phyloP scores from a whole-genome alignment of 2,888 invertebrate species.

The Stenchaetothrips biformis region DNA sequence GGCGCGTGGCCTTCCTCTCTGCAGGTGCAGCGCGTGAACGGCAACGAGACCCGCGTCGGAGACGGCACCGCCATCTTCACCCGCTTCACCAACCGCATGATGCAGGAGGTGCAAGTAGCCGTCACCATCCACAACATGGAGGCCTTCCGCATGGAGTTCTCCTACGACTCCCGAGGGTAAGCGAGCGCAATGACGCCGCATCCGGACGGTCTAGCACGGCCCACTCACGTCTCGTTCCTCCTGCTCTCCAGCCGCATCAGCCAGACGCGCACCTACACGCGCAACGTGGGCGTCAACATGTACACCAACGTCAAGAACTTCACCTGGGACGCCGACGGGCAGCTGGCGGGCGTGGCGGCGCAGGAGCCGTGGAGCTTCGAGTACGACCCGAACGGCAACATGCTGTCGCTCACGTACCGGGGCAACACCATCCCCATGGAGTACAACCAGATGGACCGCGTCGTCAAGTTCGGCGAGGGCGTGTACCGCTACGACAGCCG shows the following conservation, averaged over 20 bases:
- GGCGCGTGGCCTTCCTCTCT: constrained; percentile 2
- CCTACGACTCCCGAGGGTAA: constrained; percentile 74
- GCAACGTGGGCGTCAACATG: constrained; percentile 84
- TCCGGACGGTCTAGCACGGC: neutral
- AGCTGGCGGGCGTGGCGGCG: constrained; percentile 84
- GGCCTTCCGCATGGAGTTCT: constrained; percentile 84
- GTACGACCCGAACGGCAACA: constrained; percentile 88
- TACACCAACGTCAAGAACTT: constrained; percentile 89
- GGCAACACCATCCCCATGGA: constrained; percentile 90
- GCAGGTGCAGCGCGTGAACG: constrained; percentile 52
- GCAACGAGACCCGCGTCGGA: constrained; percentile 79
- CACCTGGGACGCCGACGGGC: constrained; percentile 92
- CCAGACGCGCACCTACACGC: constrained; percentile 79
- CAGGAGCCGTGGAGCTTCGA: constrained; percentile 91
- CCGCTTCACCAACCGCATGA: constrained; percentile 69
- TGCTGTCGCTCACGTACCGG: constrained; percentile 79
- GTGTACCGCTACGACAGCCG: constrained; percentile 85
- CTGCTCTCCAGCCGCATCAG: constrained; percentile 60
- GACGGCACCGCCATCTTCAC: constrained; percentile 86
- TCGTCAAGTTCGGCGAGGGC: constrained; percentile 88
- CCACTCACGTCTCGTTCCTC: neutral
- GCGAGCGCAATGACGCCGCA: constrained; percentile 30
- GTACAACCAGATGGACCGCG: constrained; percentile 85
- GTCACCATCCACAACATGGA: constrained; percentile 82
- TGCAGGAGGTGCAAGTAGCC: constrained; percentile 73